These are phyloP conservation scores for Acanthisitta chloris DNA, from an alignment of 2,113 vertebrate species.

Conservation along the genomic window DNA sequence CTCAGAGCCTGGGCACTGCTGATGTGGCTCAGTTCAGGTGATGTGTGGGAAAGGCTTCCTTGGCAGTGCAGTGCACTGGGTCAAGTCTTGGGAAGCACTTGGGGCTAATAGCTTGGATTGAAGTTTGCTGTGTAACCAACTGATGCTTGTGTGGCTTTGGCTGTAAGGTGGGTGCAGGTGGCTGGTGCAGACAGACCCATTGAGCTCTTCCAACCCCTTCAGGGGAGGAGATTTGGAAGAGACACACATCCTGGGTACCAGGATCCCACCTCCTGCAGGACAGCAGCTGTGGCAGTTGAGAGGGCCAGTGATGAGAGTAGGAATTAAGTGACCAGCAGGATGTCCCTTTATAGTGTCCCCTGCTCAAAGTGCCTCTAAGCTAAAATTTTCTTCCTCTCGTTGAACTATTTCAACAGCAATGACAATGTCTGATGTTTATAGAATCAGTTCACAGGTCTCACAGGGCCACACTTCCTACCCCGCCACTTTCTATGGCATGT, in stretches of 20 bases:
- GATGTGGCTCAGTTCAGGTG: neutral
- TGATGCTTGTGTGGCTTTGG: accelerated
- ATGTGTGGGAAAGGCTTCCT: neutral
- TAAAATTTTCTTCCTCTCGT: neutral
- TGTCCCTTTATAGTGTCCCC: neutral
- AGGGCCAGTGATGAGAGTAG: neutral
- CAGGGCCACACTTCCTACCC: neutral
- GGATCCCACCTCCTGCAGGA: neutral
- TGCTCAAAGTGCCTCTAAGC: neutral
- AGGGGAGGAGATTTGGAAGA: neutral
- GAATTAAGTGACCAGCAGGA: neutral
- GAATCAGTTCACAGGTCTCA: neutral
- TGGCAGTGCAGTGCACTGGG: neutral
- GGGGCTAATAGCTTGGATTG: neutral
- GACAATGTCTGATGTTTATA: too few relatives aligned
- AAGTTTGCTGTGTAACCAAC: neutral
- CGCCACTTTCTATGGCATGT: neutral
- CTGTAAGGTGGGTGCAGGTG: neutral
- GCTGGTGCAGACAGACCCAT: neutral
- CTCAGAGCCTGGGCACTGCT: neutral
- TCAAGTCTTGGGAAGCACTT: neutral
- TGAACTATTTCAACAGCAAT: too few relatives aligned
- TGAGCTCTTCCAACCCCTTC: neutral
- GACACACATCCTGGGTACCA: accelerated
- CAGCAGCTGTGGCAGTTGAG: neutral